phyloP scores from a whole-genome alignment of 2,797 vertebrate genomes.

The Emydoidea blandingii region DNA sequence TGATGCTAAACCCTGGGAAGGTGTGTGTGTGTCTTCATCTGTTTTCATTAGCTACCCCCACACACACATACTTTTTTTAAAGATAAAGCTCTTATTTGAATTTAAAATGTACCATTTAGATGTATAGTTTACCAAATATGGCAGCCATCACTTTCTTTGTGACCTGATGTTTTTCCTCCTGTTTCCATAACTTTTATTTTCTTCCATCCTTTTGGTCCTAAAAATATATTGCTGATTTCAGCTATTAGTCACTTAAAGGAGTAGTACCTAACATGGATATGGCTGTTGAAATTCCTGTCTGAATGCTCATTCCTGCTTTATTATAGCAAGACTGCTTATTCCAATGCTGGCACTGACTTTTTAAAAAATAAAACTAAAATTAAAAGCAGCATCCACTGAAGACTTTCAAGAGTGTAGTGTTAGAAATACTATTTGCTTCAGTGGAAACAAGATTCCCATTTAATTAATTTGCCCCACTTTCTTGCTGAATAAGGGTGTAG shows the following conservation, averaged over 20 bases:
- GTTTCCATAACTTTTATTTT: neutral
- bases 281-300: slow-evolving; percentile 1
- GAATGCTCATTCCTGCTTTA: slow-evolving; percentile 47
- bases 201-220: neutral
- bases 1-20: neutral
- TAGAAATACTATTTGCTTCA: slow-evolving; percentile 58
- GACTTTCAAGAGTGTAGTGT: slow-evolving; percentile 37
- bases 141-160: neutral
- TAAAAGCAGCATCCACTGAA: neutral
- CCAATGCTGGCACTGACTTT: neutral
- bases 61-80: neutral
- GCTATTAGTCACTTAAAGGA: neutral
- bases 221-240: fast-evolving
- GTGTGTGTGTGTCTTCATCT: neutral
- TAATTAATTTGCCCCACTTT: slow-evolving; percentile 77
- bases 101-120: neutral
- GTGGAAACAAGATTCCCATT: neutral
- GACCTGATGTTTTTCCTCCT: neutral
- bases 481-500: slow-evolving; percentile 57
- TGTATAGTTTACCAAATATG: neutral
- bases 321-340: slow-evolving; percentile 37
- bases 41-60: neutral
- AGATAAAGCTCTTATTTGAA: neutral
- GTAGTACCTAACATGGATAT: slow-evolving; percentile 35
- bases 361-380: slow-evolving; percentile 34